Base-by-base conservation (phyloP, 2,888 invertebrate species). In the Eupelmus urozonus region DNA sequence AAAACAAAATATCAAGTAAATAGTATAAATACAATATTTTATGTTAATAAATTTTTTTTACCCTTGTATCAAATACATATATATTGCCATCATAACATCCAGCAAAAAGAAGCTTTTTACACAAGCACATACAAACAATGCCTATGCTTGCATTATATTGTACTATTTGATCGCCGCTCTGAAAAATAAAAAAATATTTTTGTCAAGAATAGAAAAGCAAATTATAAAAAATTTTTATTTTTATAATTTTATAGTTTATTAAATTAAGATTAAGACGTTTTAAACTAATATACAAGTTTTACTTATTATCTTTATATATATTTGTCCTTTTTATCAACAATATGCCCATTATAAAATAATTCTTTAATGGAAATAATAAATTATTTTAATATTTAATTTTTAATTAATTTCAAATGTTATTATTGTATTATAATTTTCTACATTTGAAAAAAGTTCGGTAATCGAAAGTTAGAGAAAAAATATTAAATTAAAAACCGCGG, bases 71-170 rank as follows among this genome's bases (percentile, higher is more conserved):
- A 88, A 93, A 94, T 78, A 95, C 92, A 88, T 95, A 95, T 83
- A 96, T 93, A 86, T 93, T 93, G 79, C 95, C 95, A 90, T 95
- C 95, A 88, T 95, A 95, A 90, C 95, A 95, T 82, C 95, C 95
- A 57, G 94, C 94, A 89, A 93, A 91, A 79, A 94, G 89, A 53
- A 93, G 90, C 51, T 94, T 92, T 81, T 92, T 92, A 57, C 92
- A 91, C 66, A 93, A 90, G 77, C 93, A 92, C 91, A 96, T 92
- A 80, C 95, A 94, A 51, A 94, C 93, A 62, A 94, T 94, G 18
- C 95, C 95, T 85, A 94, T 94, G 57, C 94, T 94, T 53, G 94
- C 93, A 72, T 90, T 90, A 83, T 93, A 92, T 49, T 91, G 90
- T n/a, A 91, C 91, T 49, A 92, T 90, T 86, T 93, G 91, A 29